Percentiles rank a stretch among this genome's conserved stretches.
Evolutionary conservation across 2,113 vertebrate genomes (phyloP).

Genomic region (Corydoras sp.): DNA sequence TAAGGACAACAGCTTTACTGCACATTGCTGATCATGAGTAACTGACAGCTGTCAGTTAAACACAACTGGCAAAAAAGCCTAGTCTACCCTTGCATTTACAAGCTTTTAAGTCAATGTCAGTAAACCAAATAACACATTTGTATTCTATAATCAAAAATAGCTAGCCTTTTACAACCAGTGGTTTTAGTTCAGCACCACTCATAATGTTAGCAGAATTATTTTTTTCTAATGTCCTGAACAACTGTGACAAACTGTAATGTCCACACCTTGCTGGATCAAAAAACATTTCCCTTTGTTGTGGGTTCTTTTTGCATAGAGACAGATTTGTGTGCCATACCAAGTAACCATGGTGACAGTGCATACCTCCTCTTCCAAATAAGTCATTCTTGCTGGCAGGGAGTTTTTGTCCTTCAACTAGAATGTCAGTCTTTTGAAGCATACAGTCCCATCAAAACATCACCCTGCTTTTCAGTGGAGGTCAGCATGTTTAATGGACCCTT

Average conservation of each 20-base stretch:
- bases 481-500: not conserved
- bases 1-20: too few species aligned
- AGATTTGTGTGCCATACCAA: conserved; percentile 2
- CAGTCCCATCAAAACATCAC: conserved; percentile 27
- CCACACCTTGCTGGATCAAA: conserved; percentile 10
- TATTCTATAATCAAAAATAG: too few species aligned
- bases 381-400: conserved; percentile 6
- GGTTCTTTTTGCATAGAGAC: not conserved
- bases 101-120: too few species aligned
- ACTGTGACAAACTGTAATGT: not conserved
- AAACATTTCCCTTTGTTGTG: conserved; percentile 23
- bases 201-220: too few species aligned
- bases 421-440: conserved; percentile 30
- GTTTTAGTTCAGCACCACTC: too few species aligned
- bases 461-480: conserved; percentile 10
- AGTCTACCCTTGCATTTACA: too few species aligned
- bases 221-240: not conserved
- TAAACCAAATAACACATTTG: too few species aligned
- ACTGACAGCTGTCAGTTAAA: too few species aligned
- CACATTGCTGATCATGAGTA: too few species aligned
- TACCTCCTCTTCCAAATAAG: conserved; percentile 28
- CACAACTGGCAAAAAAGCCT: too few species aligned
- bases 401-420: conserved; percentile 35
- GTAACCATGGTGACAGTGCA: conserved; percentile 36
- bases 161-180: too few species aligned